Evolutionary conservation across 1,140 invertebrate species (phyloP).

Genomic region (Aleiodes sp.): DNA sequence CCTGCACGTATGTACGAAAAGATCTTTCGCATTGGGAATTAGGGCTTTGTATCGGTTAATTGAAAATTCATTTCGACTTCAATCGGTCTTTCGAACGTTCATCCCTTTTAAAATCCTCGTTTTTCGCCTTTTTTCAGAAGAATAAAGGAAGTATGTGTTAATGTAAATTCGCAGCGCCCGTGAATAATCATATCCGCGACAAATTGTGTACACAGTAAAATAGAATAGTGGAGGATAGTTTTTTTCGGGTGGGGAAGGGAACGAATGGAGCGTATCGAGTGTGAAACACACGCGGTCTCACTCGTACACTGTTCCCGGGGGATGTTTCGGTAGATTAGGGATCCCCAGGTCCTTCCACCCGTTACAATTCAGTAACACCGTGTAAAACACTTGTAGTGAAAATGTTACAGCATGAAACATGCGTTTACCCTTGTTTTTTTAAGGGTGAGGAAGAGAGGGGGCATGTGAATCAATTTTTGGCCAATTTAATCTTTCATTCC

Average conservation of each 20-base stretch:
- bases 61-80: conserved; percentile 61
- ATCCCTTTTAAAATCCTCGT: not conserved
- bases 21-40: conserved; percentile 63
- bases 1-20: conserved; percentile 32
- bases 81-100: not conserved
- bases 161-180: no score
- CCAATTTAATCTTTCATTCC: conserved; percentile 30
- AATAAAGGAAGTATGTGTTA: no score
- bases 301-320: conserved; percentile 51
- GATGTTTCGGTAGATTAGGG: conserved; percentile 65
- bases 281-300: conserved; percentile 33
- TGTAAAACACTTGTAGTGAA: conserved; percentile 63
- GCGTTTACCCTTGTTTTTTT: conserved; percentile 14
- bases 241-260: not conserved
- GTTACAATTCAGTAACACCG: conserved; percentile 53
- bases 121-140: not conserved
- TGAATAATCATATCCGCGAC: no score
- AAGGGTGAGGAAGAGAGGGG: not conserved
- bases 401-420: not conserved
- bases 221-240: not conserved
- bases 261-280: conserved; percentile 39
- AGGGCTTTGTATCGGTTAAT: conserved; percentile 62
- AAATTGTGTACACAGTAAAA: not conserved
- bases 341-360: conserved; percentile 50
- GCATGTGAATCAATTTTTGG: not conserved